Evolutionary conservation across 2,888 invertebrate species (phyloP), one percentile per base, ranked within the genome.

Genomic region (Limnephilus rhombicus): DNA sequence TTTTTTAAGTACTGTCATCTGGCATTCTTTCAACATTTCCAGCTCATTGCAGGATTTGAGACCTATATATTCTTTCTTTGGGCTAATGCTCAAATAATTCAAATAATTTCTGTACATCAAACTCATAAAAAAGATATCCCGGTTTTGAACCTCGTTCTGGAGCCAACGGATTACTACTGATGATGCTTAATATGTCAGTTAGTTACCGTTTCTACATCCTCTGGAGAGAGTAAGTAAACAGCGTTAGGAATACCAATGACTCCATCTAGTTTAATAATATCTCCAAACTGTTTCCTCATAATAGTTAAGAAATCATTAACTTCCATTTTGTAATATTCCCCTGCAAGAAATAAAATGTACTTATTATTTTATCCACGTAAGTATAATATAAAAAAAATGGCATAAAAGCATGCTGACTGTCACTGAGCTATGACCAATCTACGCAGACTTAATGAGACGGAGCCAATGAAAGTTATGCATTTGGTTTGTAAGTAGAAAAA

Each of bases 211-310:
- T 97, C 96, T 49, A 97, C 96, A 94, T 96, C 96, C 91, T 96
- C 95, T 0, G 97, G 96, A 94, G 97, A 96, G 94, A 96, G 97
- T 4, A 97, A 94, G 94, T 97, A 97, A 7, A 97, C 95, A 95
- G 97, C 96, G 94, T 97, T 97, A 0, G 96, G 96, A 68, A 96
- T 94, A 24, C 97, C 97, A 7, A 97, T 94, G 31, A 97, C 94
- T 53, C 96, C 96, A 41, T 95, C 96, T 81, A 97, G 94, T 94
- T 96, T 96, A 0, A 97, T 96, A 49, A 97, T 95, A 90, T 95
- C 95, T 1, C 97, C 97, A 94, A 96, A 97, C 92, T 96, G 94
- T 92, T 95, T 94, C 94, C 96, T 95, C 81, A 97, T 94, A 7
- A 95, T 94, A 87, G 94, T 94, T 0, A 96, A 96, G 15, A 97